Base-by-base conservation (phyloP, 2,113 vertebrate species). In the Xyrauchen texanus region DNA sequence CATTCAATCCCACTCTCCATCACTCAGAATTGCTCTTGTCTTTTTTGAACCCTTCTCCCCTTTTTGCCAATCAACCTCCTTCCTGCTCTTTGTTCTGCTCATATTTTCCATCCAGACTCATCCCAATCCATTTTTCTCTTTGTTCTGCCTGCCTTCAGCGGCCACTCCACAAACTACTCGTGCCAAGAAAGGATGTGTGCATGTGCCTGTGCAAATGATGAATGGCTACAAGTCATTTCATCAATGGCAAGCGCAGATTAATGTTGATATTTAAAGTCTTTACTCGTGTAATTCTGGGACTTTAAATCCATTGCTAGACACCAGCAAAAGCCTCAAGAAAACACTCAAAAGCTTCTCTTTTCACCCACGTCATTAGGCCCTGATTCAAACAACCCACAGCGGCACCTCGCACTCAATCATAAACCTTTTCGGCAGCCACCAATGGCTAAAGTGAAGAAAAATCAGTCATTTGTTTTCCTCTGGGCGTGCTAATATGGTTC, bases 41-140 rank as follows among this genome's bases (percentile, higher is more conserved):
- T 74, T 44, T 63, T 60, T 15, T 5, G 45, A 66, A 42, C 4
- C 16, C 21, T 8, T 61, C 12, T 7, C 10, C 15, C 10, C 46
- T 64, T 16, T 15, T n/a, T 13, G 60, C 4, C 77, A 42, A 70
- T 78, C 53, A 63, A 46, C 49, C 61, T 45, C 47, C 63, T 79
- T 74, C 42, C 61, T 60, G 58, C 61, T 63, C 68, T 76, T 76
- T 83, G 44, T 77, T 78, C 65, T 63, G 47, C 47, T 76, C 55
- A 10, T 12, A 7, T 42, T 72, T 70, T 82, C 57, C 15, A 7
- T 82, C 57, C 15, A 7, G 65, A n/a, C 52, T 57, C 8, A 66
- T 79, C 61, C 47, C 5, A 3, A n/a, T 46, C 71, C 51, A 65
- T 46, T 76, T 73, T 63, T 72, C 66, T 67, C 42, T 42, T 80